A percentile compares a stretch with the other conserved stretches of the same genome.
Evolutionary conservation across 2,797 vertebrate species (phyloP).

Genomic region (Liasis olivaceus): DNA sequence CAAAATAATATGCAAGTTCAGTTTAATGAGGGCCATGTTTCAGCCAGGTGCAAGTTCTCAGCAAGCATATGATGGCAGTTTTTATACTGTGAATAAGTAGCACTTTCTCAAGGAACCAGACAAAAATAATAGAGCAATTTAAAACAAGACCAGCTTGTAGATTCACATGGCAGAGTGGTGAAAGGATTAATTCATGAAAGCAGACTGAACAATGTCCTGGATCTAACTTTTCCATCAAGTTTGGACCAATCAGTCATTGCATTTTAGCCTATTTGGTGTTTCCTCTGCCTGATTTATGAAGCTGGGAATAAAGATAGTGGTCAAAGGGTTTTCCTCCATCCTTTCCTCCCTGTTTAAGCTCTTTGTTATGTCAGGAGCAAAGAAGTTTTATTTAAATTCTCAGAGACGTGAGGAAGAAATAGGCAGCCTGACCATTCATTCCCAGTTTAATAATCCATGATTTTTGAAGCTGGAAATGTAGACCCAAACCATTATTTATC

Average conservation of each 20-base stretch:
- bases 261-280: slow-evolving; percentile 49
- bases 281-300: slow-evolving; percentile 38
- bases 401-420: too few species aligned
- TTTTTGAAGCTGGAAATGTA: too few species aligned
- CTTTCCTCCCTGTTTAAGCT: too few species aligned
- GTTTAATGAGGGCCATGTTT: slow-evolving; percentile 50
- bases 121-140: slow-evolving; percentile 66
- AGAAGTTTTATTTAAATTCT: too few species aligned
- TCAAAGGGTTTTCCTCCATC: neutral
- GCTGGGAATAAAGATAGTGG: neutral
- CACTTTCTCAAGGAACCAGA: slow-evolving; percentile 57
- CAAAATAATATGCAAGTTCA: slow-evolving; percentile 3
- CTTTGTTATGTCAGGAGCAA: too few species aligned
- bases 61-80: slow-evolving; percentile 45
- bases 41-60: slow-evolving; percentile 59
- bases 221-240: slow-evolving; percentile 65
- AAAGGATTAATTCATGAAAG: slow-evolving; percentile 51
- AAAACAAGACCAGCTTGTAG: slow-evolving; percentile 62
- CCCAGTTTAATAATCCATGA: too few species aligned
- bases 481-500: slow-evolving; percentile 28
- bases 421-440: too few species aligned
- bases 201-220: slow-evolving; percentile 23
- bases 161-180: neutral
- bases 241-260: slow-evolving; percentile 54
- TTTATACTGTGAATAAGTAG: slow-evolving; percentile 68